These are phyloP conservation scores for Incurvaria masculella DNA, from an alignment of 2,888 invertebrate species.

Conservation along the genomic window DNA sequence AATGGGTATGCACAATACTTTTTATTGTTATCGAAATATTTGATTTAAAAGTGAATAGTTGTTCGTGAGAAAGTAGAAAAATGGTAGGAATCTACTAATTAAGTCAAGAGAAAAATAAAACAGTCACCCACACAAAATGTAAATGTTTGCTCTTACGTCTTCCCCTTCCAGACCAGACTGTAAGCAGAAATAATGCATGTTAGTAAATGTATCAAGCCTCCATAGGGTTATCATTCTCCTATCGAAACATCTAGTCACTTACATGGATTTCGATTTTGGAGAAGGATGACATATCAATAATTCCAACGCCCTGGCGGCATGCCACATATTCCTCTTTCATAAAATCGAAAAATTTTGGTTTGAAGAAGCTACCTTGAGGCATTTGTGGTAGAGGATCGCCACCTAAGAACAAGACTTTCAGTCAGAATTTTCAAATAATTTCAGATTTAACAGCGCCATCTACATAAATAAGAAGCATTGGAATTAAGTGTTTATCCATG, in stretches of 20 bases:
- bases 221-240: too few species aligned
- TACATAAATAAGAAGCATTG: too few species aligned
- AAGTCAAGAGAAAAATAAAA: conserved; percentile 7
- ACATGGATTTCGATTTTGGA: conserved; percentile 72
- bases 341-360: conserved; percentile 66
- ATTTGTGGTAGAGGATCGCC: conserved; percentile 47
- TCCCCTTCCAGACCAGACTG: not conserved
- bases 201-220: too few species aligned
- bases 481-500: too few species aligned
- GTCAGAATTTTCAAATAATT: too few species aligned
- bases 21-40: too few species aligned
- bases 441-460: too few species aligned
- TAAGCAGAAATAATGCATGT: conserved; percentile 2
- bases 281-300: conserved; percentile 78
- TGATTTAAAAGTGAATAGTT: too few species aligned
- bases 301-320: conserved; percentile 71
- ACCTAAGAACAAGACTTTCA: conserved; percentile 22
- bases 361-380: conserved; percentile 62
- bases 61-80: too few species aligned
- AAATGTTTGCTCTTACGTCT: conserved; percentile 3
- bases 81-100: too few species aligned
- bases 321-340: conserved; percentile 69
- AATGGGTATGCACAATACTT: too few species aligned
- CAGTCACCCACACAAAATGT: conserved; percentile 2
- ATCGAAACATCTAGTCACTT: conserved; percentile 18